A percentile compares a stretch with the other conserved stretches of the same genome.
Evolutionary conservation across 2,797 vertebrate species (phyloP).

Genomic region (Gorsachius magnificus): DNA sequence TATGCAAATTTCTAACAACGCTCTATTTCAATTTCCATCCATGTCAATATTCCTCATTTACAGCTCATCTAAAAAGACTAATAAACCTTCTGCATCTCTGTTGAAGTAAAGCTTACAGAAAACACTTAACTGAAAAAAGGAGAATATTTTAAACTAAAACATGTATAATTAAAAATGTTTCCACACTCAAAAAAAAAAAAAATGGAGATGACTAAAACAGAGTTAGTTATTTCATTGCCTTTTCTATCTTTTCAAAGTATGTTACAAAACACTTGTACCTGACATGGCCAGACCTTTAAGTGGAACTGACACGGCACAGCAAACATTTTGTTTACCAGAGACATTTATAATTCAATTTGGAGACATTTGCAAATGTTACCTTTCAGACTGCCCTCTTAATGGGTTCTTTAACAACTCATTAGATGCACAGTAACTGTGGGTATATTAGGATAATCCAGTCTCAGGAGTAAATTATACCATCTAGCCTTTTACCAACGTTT

Average conservation of each 20-base stretch:
- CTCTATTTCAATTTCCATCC: background rate
- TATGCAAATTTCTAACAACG: background rate
- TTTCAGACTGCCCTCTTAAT: constrained; percentile 58
- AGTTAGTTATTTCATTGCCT: background rate
- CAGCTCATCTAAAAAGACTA: background rate
- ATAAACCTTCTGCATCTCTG: background rate
- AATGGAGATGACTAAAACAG: background rate
- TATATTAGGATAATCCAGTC: constrained; percentile 51
- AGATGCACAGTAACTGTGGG: constrained; percentile 54
- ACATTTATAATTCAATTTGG: constrained; percentile 66
- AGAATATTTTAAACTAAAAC: background rate
- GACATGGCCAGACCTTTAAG: background rate
- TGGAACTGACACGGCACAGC: background rate
- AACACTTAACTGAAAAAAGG: background rate
- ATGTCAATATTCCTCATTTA: background rate
- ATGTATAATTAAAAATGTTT: background rate
- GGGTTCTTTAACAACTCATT: constrained; percentile 55
- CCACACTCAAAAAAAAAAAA: background rate
- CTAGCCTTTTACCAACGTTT: constrained; percentile 38
- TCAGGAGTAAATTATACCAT: constrained; percentile 29
- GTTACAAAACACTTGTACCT: background rate
- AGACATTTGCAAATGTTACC: constrained; percentile 61
- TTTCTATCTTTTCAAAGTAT: background rate
- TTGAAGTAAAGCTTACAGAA: background rate
- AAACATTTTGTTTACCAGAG: constrained; percentile 26